Evolutionary conservation across 1,140 invertebrate genomes (phyloP).

Genomic region (Megalonaias nervosa): DNA sequence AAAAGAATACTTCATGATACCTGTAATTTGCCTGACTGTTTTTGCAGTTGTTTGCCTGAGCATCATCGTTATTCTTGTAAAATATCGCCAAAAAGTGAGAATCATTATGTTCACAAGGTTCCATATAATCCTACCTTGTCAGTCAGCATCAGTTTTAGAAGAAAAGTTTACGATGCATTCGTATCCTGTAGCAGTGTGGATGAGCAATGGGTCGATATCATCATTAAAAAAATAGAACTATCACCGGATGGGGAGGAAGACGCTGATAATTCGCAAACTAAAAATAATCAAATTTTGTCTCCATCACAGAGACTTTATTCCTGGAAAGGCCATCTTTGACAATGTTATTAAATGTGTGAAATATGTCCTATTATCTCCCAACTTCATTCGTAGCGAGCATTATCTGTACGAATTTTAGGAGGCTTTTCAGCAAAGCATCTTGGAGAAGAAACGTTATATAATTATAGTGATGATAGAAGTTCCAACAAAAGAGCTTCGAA

Average conservation of each 20-base stretch:
- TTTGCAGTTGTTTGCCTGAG: slow-evolving; percentile 38
- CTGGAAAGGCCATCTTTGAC: slow-evolving; percentile 78
- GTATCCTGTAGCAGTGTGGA: slow-evolving; percentile 47
- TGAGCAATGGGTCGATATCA: slow-evolving; percentile 42
- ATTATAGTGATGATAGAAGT: slow-evolving; percentile 58
- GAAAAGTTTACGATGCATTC: slow-evolving; percentile 55
- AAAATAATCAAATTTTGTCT: slow-evolving; percentile 55
- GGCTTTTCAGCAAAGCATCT: slow-evolving; percentile 63
- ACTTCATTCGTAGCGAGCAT: slow-evolving; percentile 81
- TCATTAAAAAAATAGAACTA: slow-evolving; percentile 44
- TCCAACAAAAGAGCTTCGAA: slow-evolving; percentile 81
- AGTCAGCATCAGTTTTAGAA: slow-evolving; percentile 34
- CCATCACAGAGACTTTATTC: slow-evolving; percentile 62
- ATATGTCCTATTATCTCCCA: slow-evolving; percentile 91
- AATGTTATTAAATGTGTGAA: slow-evolving; percentile 94
- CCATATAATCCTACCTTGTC: slow-evolving; percentile 55
- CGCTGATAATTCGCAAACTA: neutral
- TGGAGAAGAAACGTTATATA: slow-evolving; percentile 57
- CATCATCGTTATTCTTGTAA: slow-evolving; percentile 35
- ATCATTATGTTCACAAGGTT: slow-evolving; percentile 60
- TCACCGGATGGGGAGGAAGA: slow-evolving; percentile 1
- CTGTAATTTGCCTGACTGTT: slow-evolving; percentile 40
- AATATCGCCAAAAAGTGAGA: slow-evolving; percentile 53
- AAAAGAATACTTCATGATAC: slow-evolving; percentile 16
- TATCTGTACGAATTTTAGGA: slow-evolving; percentile 83